These are phyloP conservation scores for Plebejus anna DNA, from an alignment of 2,888 invertebrate species.

Conservation along the genomic window DNA sequence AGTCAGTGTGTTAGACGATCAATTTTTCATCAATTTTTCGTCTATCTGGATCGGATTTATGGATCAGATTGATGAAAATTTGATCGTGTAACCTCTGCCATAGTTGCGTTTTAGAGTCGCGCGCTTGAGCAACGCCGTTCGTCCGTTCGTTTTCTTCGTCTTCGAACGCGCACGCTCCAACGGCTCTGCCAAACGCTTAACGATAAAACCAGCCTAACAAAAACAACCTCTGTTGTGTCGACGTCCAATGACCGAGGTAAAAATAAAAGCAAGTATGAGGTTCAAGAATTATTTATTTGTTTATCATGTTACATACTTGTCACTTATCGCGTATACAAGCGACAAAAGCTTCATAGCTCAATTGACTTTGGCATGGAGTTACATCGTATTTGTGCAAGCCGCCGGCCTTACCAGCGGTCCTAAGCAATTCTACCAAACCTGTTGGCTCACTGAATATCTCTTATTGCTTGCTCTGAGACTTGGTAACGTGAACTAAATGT, in stretches of 20 bases:
- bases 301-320: conserved; percentile 73
- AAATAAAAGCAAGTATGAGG: conserved; percentile 41
- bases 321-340: conserved; percentile 76
- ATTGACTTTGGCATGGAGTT: conserved; percentile 79
- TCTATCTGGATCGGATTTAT: too few relatives aligned
- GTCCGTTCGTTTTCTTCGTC: too few relatives aligned
- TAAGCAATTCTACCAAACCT: conserved; percentile 25
- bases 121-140: too few relatives aligned
- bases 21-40: too few relatives aligned
- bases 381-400: conserved; percentile 70
- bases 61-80: too few relatives aligned
- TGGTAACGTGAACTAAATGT: conserved; percentile 21
- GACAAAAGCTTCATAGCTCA: conserved; percentile 78
- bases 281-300: conserved; percentile 76
- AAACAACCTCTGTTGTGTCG: too few relatives aligned
- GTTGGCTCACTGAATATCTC: conserved; percentile 17
- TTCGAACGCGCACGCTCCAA: too few relatives aligned
- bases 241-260: neutral
- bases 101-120: too few relatives aligned
- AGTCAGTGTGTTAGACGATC: too few relatives aligned
- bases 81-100: too few relatives aligned
- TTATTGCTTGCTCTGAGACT: conserved; percentile 18
- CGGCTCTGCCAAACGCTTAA: too few relatives aligned
- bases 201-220: too few relatives aligned
- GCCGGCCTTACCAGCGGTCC: conserved; percentile 38